phyloP scores from a whole-genome alignment of 2,113 vertebrate species.

The Melanerpes aurifrons region DNA sequence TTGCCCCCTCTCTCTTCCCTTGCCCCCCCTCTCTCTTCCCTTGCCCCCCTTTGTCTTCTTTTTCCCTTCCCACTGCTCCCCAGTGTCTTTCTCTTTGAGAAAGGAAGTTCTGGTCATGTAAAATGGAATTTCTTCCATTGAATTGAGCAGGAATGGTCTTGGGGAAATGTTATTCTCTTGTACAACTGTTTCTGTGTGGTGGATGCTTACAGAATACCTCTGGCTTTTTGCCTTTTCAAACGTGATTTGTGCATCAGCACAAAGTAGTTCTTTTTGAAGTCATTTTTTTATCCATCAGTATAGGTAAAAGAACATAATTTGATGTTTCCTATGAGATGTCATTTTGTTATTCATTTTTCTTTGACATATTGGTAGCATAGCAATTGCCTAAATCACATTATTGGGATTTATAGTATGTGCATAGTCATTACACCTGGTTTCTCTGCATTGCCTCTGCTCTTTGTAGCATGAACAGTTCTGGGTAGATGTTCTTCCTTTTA shows the following conservation, averaged over 20 bases:
- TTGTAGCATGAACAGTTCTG: not conserved
- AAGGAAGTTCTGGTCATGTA: not conserved
- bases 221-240: not conserved
- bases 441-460: not conserved
- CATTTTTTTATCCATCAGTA: not conserved
- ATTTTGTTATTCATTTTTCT: not conserved
- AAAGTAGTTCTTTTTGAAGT: not conserved
- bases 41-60: too few relatives aligned
- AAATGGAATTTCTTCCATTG: not conserved
- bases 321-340: not conserved
- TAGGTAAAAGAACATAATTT: not conserved
- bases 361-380: not conserved
- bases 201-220: not conserved
- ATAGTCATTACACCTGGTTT: not conserved
- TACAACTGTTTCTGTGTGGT: not conserved
- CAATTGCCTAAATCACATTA: not conserved
- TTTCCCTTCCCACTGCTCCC: not conserved
- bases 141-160: not conserved
- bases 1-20: too few relatives aligned
- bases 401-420: not conserved
- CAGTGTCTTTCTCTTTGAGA: not conserved
- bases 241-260: not conserved
- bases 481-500: not conserved
- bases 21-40: too few relatives aligned
- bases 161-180: not conserved